A percentile compares a stretch with the other conserved stretches of the same genome.
phyloP scores from a whole-genome alignment of 2,888 invertebrate species.

The Mylabris sibirica region DNA sequence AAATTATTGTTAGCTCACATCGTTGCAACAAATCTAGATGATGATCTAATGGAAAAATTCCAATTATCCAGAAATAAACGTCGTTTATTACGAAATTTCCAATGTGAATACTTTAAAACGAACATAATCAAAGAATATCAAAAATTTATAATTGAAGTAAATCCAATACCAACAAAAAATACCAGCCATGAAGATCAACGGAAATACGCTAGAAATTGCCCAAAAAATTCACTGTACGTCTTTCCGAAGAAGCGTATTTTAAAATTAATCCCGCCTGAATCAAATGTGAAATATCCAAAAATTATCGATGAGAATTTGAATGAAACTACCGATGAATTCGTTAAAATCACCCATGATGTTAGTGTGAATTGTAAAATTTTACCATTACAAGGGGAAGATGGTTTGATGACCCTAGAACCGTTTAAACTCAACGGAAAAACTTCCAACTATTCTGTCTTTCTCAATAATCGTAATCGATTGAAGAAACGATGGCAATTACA shows the following conservation, averaged over 20 bases:
- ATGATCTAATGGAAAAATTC: conserved; percentile 51
- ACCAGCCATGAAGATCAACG: conserved; percentile 62
- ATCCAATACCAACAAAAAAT: conserved; percentile 51
- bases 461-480: conserved; percentile 66
- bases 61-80: conserved; percentile 49
- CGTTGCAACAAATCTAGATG: conserved; percentile 48
- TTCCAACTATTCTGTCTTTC: conserved; percentile 66
- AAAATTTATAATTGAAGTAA: conserved; percentile 48
- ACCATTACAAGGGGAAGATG: conserved; percentile 65
- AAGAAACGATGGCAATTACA: conserved; percentile 67
- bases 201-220: conserved; percentile 66
- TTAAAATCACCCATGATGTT: conserved; percentile 67
- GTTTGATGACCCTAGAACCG: conserved; percentile 63
- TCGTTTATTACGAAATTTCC: conserved; percentile 46
- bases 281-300: conserved; percentile 66
- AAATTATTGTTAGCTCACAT: conserved; percentile 46
- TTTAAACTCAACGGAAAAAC: conserved; percentile 73
- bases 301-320: conserved; percentile 65
- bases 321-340: conserved; percentile 68
- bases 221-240: conserved; percentile 69
- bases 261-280: conserved; percentile 65
- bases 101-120: conserved; percentile 50
- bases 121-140: conserved; percentile 51
- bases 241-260: conserved; percentile 70
- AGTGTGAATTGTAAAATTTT: conserved; percentile 72